A percentile compares a stretch with the other conserved stretches of the same genome.
These are phyloP conservation scores for Carcina quercana DNA, from an alignment of 2,888 invertebrate species.

Conservation along the genomic window DNA sequence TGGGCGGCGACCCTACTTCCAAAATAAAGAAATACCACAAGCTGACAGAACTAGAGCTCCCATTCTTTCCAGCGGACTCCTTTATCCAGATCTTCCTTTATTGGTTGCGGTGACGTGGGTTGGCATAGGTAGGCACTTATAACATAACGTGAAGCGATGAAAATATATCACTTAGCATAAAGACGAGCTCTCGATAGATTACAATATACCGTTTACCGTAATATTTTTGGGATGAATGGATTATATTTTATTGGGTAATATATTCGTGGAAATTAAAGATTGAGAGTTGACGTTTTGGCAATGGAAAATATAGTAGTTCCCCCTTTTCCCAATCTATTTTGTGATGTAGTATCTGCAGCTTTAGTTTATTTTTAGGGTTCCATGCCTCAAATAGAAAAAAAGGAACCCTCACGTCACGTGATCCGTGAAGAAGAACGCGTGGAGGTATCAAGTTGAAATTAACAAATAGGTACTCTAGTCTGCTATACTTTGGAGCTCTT, in stretches of 20 bases:
- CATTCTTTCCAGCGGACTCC: background rate
- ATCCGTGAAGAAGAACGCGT: no score
- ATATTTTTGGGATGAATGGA: slow-evolving; percentile 1
- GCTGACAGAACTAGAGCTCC: slow-evolving; percentile 14
- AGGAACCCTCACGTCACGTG: no score
- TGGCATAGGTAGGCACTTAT: slow-evolving; percentile 13
- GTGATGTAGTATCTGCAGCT: no score
- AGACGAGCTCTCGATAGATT: slow-evolving; percentile 4
- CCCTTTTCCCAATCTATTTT: no score
- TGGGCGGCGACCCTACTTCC: slow-evolving; percentile 27
- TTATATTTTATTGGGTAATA: background rate
- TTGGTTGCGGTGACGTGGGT: slow-evolving; percentile 2
- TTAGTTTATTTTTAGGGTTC: no score
- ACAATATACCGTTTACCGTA: slow-evolving; percentile 9
- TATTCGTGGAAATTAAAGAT: background rate
- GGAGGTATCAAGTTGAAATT: no score
- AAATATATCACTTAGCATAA: slow-evolving; percentile 17
- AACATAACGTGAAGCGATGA: slow-evolving; percentile 15
- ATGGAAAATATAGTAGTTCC: background rate
- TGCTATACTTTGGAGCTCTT: no score
- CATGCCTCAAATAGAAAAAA: no score
- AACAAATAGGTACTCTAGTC: no score
- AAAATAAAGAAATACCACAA: slow-evolving; percentile 18
- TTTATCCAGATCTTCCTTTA: background rate
- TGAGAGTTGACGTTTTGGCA: background rate